These are phyloP conservation scores for Bryconaethiops microstoma DNA, from an alignment of 2,797 vertebrate species.

Conservation along the genomic window DNA sequence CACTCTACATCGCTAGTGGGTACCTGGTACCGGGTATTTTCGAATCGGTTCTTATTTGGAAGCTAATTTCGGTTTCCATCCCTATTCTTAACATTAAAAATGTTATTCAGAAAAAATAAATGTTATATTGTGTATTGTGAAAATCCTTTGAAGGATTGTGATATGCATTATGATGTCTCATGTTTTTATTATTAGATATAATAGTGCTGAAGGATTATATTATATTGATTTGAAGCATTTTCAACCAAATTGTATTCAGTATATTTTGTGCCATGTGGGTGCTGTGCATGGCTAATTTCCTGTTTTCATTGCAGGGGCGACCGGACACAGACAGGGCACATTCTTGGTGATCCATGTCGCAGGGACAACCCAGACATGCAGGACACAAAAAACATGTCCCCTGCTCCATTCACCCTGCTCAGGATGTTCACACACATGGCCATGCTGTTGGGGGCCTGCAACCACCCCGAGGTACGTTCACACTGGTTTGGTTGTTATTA, in stretches of 20 bases:
- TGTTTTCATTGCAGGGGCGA: slow-evolving; percentile 70
- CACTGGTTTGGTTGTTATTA: neutral
- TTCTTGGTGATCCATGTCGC: slow-evolving; percentile 76
- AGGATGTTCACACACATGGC: slow-evolving; percentile 88
- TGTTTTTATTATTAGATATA: neutral
- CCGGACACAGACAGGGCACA: slow-evolving; percentile 86
- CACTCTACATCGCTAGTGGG: too few relatives aligned
- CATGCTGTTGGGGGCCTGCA: slow-evolving; percentile 82
- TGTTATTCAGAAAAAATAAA: too few relatives aligned
- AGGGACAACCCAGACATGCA: slow-evolving; percentile 69
- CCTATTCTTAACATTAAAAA: too few relatives aligned
- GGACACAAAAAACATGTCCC: slow-evolving; percentile 82
- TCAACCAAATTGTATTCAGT: too few relatives aligned
- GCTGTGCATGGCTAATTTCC: neutral
- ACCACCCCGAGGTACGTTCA: slow-evolving; percentile 71
- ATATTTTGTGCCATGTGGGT: neutral
- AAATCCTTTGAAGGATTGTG: too few relatives aligned
- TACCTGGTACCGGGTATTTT: too few relatives aligned
- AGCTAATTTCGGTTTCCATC: too few relatives aligned
- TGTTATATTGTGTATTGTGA: too few relatives aligned
- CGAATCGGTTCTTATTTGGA: too few relatives aligned
- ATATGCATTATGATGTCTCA: neutral
- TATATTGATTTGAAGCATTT: too few relatives aligned
- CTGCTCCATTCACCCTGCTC: slow-evolving; percentile 76
- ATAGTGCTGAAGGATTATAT: too few relatives aligned